Base-by-base conservation (phyloP, 2,888 invertebrate species). In the Stenchaetothrips biformis region DNA sequence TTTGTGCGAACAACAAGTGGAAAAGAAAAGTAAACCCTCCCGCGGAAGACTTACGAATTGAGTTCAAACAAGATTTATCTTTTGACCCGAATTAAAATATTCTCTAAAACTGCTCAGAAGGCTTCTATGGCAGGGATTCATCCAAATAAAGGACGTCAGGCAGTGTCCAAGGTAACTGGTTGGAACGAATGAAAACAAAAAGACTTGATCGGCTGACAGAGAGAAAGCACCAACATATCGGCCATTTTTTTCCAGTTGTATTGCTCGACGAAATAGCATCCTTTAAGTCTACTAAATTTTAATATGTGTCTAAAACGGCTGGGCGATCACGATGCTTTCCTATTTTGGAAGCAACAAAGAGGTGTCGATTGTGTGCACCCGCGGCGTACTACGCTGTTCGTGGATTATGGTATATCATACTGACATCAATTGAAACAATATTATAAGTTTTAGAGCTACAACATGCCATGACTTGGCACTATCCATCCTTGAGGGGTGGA, bases 1-100 rank as follows among this genome's bases (percentile, higher is more conserved):
- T 74, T 74, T 74, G 67, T 74, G 67, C 67, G 67, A 74, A 74
- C 67, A 74, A 74, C 67, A 74, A 74, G 67, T 74, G 67, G 67
- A 21, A 67, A 67, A 67, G 67, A 74, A 74, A 74, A 9, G 7
- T 25, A 74, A 13, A 59, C 9, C 9, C 59, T 25, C 67, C 67
- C 25, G 67, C 67, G 67, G 67, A 74, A 74, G 67, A 74, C 67
- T 74, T 74, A 21, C 25, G 25, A 74, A 25, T 74, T 74, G 67
- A 74, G 25, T 25, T 25, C 16, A 13, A 16, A 25, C 7, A 25
- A 25, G 67, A 7, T 37, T 37, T 37, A 74, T 25, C n/a, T 21
- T 7, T 74, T 9, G 67, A 25, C 21, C 9, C 67, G 67, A 53
- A 53, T 37, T 21, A 74, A 11, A 25, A 21, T 9, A 74, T 74